These are phyloP conservation scores for Drosophila varians DNA, from an alignment of 1,140 invertebrate genomes.

Conservation along the genomic window DNA sequence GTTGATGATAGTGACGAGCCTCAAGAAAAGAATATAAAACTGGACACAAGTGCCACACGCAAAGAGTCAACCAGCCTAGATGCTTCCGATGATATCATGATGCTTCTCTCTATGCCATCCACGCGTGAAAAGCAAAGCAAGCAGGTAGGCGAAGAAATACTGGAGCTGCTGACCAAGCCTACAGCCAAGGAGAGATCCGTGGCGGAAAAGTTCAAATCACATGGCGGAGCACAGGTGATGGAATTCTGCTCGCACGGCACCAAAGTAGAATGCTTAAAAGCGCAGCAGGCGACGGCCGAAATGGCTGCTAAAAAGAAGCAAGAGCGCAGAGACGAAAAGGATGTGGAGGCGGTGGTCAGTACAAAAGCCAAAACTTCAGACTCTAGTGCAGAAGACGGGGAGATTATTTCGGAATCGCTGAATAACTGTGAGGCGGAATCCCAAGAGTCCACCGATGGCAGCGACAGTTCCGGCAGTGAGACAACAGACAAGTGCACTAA, in stretches of 20 bases:
- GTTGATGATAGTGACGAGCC: constrained; percentile 23
- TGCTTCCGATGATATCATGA: constrained; percentile 87
- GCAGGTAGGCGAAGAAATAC: constrained; percentile 97
- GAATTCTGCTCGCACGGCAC: constrained; percentile 99
- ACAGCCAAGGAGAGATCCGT: constrained; percentile 97
- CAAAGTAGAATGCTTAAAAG: constrained; percentile 92
- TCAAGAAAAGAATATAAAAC: constrained; percentile 48
- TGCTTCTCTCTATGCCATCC: constrained; percentile 95
- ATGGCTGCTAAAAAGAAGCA: constrained; percentile 79
- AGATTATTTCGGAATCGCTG: constrained; percentile 58
- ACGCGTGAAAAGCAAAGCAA: constrained; percentile 97
- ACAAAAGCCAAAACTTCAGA: constrained; percentile 34
- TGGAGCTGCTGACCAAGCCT: constrained; percentile 96
- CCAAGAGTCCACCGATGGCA: constrained; percentile 65
- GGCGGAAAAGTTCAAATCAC: constrained; percentile 96
- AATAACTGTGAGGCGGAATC: constrained; percentile 65
- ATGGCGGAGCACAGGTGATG: constrained; percentile 96
- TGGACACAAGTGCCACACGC: constrained; percentile 28
- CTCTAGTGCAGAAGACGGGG: constrained; percentile 64
- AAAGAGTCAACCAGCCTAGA: constrained; percentile 85
- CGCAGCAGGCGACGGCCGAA: constrained; percentile 84
- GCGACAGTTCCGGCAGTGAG: constrained; percentile 48
- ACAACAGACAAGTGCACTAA: constrained; percentile 89
- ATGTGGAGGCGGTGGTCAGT: background rate
- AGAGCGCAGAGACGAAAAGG: constrained; percentile 81